Evolutionary conservation across 2,113 vertebrate genomes (phyloP).

Genomic region (Columba livia): DNA sequence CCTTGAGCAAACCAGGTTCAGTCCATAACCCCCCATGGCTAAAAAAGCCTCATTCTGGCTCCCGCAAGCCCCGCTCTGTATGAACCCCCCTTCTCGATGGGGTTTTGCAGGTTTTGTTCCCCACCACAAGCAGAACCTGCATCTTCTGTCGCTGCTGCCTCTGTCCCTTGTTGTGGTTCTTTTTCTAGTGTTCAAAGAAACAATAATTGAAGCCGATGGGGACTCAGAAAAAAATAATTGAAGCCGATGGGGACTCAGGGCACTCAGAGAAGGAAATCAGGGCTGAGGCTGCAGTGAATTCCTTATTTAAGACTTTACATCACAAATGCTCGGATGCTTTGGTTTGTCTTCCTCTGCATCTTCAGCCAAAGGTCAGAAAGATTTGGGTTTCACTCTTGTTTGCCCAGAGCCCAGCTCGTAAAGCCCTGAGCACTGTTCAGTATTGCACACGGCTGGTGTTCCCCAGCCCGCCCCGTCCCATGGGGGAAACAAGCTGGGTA

Average conservation of each 20-base stretch:
- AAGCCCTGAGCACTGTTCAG: not conserved
- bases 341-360: not conserved
- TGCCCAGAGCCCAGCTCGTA: not conserved
- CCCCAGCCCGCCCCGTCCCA: not conserved
- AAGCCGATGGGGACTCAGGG: rapidly evolving
- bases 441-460: not conserved
- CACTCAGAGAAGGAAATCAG: not conserved
- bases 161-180: not conserved
- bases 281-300: not conserved
- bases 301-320: not conserved
- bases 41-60: not conserved
- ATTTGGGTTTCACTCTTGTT: not conserved
- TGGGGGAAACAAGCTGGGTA: not conserved
- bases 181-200: not conserved
- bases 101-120: not conserved
- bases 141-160: not conserved
- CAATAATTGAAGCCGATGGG: rapidly evolving
- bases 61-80: not conserved
- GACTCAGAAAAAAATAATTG: not conserved
- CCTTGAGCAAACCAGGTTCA: not conserved
- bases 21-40: rapidly evolving
- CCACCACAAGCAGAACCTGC: not conserved
- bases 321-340: not conserved
- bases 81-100: not conserved
- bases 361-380: not conserved